These are phyloP conservation scores for Mastomys coucha DNA, from an alignment of 2,113 vertebrate species.

Conservation along the genomic window DNA sequence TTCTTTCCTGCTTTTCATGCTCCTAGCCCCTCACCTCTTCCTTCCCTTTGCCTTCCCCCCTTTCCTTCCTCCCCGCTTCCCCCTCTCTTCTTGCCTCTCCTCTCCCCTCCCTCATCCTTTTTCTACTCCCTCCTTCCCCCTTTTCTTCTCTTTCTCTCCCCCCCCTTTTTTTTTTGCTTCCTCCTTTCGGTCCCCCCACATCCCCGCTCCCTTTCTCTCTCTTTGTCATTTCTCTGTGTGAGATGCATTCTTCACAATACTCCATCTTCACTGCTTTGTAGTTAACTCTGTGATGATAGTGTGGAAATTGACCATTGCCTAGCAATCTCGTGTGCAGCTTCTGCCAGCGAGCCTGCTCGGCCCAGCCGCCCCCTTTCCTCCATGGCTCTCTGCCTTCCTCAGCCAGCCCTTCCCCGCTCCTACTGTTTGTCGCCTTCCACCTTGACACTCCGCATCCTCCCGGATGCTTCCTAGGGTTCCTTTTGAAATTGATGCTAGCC, in stretches of 20 bases:
- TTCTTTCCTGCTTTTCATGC: no score
- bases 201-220: neutral
- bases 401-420: conserved; percentile 50
- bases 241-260: conserved; percentile 1
- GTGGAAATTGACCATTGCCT: conserved; percentile 70
- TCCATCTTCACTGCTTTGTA: conserved; percentile 21
- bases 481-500: conserved; percentile 81
- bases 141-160: no score
- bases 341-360: conserved; percentile 37
- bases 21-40: neutral
- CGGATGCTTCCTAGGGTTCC: conserved; percentile 75
- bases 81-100: neutral
- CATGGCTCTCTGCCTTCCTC: conserved; percentile 3
- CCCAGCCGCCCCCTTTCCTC: neutral
- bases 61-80: neutral
- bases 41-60: neutral
- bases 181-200: neutral
- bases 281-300: conserved; percentile 3
- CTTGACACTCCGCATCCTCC: conserved; percentile 70
- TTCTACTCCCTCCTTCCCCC: fast-evolving
- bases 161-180: neutral
- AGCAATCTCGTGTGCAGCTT: neutral
- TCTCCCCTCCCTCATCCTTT: neutral
- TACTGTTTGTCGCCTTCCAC: conserved; percentile 69
- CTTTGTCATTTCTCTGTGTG: neutral